Evolutionary conservation across 2,888 invertebrate genomes (phyloP).

Genomic region (Apomyelois bistriatella): DNA sequence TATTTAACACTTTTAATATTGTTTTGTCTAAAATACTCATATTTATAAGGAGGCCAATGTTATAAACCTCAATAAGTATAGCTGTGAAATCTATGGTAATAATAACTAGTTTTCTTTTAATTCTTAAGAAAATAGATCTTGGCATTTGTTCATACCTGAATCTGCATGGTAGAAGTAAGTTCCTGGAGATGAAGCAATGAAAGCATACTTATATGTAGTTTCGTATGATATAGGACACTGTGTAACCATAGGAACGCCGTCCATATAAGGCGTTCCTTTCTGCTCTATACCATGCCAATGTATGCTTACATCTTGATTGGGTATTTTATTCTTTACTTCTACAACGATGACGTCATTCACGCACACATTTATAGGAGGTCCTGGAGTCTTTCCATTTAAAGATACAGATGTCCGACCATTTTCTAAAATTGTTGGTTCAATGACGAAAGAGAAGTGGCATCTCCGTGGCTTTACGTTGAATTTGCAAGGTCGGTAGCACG

Average conservation of each 20-base stretch:
- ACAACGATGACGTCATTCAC: conserved; percentile 86
- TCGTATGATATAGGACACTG: conserved; percentile 86
- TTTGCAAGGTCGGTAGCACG: conserved; percentile 72
- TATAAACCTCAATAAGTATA: no score
- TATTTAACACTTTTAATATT: no score
- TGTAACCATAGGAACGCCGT: conserved; percentile 87
- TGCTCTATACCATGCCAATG: conserved; percentile 88
- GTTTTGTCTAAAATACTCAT: no score
- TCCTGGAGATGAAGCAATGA: conserved; percentile 83
- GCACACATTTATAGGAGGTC: conserved; percentile 82
- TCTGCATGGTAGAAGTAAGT: conserved; percentile 88
- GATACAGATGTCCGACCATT: conserved; percentile 50
- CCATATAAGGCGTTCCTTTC: conserved; percentile 85
- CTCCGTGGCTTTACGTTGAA: conserved; percentile 70
- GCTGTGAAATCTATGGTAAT: no score
- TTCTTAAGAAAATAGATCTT: no score
- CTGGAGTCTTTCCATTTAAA: conserved; percentile 64
- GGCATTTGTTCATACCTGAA: conserved; percentile 61
- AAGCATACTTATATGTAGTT: conserved; percentile 85
- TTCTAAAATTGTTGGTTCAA: conserved; percentile 50
- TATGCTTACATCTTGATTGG: conserved; percentile 83
- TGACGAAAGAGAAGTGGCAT: conserved; percentile 60
- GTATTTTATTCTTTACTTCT: conserved; percentile 85
- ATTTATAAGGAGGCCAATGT: no score
- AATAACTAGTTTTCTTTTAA: no score